Base-by-base conservation (phyloP, 2,113 vertebrate species). In the Taxidea taxus region DNA sequence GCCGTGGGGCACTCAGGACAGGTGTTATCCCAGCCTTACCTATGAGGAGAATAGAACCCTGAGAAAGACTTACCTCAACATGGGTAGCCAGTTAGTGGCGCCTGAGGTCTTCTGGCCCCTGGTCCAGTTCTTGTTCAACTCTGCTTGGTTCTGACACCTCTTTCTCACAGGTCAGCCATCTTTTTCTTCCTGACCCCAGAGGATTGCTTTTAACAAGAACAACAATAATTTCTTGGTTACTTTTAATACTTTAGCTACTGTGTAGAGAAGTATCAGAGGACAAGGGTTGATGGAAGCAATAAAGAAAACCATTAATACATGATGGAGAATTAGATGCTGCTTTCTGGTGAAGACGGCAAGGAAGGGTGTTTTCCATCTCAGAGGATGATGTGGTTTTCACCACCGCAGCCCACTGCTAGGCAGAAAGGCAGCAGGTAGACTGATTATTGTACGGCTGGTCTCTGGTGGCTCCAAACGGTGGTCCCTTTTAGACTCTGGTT, bases 231-330 rank as follows among this genome's bases (percentile, higher is more conserved):
- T 86, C 34, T 27, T 85, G 64, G 20, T 77, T 78, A 12, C 39
- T 86, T 85, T 60, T 44, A 18, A 21, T 58, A 81, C 47, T 13
- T 44, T 9, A 31, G 51, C 42, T 54, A 18, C 18, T 54, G 51
- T 54, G 51, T 54, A 94, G 91, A 90, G 66, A 89, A 70, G 54
- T 54, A 62, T 91, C 90, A 60, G 83, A 90, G 88, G 47, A 56
- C 75, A 80, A 23, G 56, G 49, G 16, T 68, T 80, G 66, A 25
- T 44, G 8, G 94, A 92, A 86, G 49, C 85, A 81, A 74, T 85
- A 94, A 95, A 87, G 87, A 68, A 78, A 95, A 14, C 60, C 83
- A 62, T 91, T 70, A 89, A 62, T 81, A 58, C 44, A 37, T 31
- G 70, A 74, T 84, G 34, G 93, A 80, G 68, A 80, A 47, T 90